Percentiles rank a stretch among this genome's conserved stretches.
Conservation (phyloP, 2,113 vertebrate species). For the Bos indicus region DNA sequence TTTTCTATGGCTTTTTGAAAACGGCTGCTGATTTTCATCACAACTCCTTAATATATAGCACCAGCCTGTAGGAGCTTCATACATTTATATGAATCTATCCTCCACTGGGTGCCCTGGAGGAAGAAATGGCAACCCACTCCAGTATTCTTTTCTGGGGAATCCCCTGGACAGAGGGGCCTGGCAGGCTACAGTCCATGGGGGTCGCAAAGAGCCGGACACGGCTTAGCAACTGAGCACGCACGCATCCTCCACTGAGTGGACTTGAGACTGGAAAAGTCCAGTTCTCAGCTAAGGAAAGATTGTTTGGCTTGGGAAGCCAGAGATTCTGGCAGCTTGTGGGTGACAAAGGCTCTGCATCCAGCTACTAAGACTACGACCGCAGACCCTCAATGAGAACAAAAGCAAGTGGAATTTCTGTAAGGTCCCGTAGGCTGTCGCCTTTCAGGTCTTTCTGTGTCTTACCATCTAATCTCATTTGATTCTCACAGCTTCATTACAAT, state of each 20-base stretch:
- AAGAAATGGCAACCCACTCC: background rate
- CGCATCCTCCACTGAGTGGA: rapidly evolving
- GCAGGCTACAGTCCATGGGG: background rate
- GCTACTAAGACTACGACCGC: background rate
- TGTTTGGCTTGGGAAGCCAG: background rate
- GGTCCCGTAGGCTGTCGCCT: background rate
- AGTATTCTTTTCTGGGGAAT: background rate
- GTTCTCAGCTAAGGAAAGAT: background rate
- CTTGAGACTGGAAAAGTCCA: background rate
- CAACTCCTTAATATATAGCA: background rate
- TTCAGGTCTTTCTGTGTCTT: background rate
- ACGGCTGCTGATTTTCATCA: background rate
- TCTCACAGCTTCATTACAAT: constrained; percentile 26
- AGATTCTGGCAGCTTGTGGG: background rate
- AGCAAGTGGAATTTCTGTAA: constrained; percentile 8
- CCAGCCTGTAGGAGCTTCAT: background rate
- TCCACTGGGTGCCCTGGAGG: background rate
- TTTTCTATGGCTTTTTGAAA: background rate
- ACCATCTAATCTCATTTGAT: constrained; percentile 28
- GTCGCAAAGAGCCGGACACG: background rate
- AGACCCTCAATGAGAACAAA: background rate
- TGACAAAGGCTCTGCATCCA: background rate
- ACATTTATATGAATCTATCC: background rate
- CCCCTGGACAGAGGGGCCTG: background rate
- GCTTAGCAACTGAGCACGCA: background rate